phyloP scores from a whole-genome alignment of 2,797 vertebrate genomes.

The Gymnothorax javanicus region DNA sequence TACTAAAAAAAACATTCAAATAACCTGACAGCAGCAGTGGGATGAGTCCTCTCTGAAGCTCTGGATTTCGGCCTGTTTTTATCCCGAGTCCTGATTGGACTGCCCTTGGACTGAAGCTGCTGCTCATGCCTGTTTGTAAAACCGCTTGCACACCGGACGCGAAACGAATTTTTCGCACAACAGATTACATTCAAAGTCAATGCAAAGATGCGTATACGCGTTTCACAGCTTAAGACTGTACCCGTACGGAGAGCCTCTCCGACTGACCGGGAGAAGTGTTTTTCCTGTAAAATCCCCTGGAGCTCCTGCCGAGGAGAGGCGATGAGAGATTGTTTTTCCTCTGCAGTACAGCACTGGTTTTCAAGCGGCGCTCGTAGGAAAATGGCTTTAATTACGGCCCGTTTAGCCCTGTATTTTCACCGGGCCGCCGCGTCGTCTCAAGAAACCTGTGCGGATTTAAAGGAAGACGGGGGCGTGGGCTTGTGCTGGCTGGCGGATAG shows the following conservation, averaged over 20 bases:
- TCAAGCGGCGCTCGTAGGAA: background rate
- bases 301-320: background rate
- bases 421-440: background rate
- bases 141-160: too few relatives aligned
- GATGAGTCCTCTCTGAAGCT: constrained; percentile 52
- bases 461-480: constrained; percentile 6
- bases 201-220: too few relatives aligned
- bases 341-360: background rate
- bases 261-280: too few relatives aligned
- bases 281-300: too few relatives aligned
- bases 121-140: too few relatives aligned
- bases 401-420: constrained; percentile 25
- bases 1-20: too few relatives aligned
- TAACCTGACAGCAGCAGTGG: background rate
- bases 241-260: too few relatives aligned
- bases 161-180: too few relatives aligned
- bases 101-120: too few relatives aligned
- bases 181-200: too few relatives aligned
- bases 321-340: background rate
- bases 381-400: constrained; percentile 18
- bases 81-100: constrained; percentile 1
- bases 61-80: constrained; percentile 34
- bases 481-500: background rate
- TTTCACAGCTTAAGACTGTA: too few relatives aligned
- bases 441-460: background rate